Evolutionary conservation across 2,113 vertebrate species (phyloP), one percentile per base, ranked within the genome.

Genomic region (Amblyopsis rosae): DNA sequence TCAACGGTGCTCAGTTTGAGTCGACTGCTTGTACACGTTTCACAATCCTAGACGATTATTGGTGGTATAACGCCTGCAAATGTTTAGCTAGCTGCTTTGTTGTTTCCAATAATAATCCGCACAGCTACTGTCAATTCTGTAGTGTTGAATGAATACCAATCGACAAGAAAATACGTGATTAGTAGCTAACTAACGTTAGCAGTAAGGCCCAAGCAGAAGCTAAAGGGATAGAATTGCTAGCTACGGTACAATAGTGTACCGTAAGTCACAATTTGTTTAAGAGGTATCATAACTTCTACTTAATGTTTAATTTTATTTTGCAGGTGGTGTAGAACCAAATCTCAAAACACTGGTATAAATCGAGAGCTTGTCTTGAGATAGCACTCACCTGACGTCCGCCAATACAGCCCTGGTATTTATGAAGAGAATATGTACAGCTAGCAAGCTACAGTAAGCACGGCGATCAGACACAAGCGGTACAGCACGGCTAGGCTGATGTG

Each of bases 121-220:
- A 3, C 10, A 17, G 12, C 13, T 0, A 3, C 50, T 2, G 53
- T 46, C 56, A 41, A 15, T 33, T n/a, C 6, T 59, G 32, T 3
- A 46, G 13, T 12, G 59, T 4, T 53, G 11, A 19, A 66, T 8
- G 3, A 66, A 80, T 65, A 64, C 47, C 11, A 33, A 53, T 45
- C 9, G 41, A 15, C 11, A 53, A 51, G 5, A 59, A 41, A 0
- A 46, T 59, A 47, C 68, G 64, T 68, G 59, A 76, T 80, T 73
- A 82, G 75, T 76, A 64, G 81, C 79, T 62, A 75, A 77, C 69
- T 76, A 69, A 81, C 62, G 70, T 77, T 75, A 84, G 85, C 81
- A 55, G 41, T 0, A 69, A 82, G 88, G 82, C 85, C 76, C 69
- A 46, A 59, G 68, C 67, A 9, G 46, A 9, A 17, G 7, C 7